Evolutionary conservation across 64 coral and sea anemone species (phyloP), one percentile per base, ranked within the genome.

Genomic region (Stichodactyla helianthus): DNA sequence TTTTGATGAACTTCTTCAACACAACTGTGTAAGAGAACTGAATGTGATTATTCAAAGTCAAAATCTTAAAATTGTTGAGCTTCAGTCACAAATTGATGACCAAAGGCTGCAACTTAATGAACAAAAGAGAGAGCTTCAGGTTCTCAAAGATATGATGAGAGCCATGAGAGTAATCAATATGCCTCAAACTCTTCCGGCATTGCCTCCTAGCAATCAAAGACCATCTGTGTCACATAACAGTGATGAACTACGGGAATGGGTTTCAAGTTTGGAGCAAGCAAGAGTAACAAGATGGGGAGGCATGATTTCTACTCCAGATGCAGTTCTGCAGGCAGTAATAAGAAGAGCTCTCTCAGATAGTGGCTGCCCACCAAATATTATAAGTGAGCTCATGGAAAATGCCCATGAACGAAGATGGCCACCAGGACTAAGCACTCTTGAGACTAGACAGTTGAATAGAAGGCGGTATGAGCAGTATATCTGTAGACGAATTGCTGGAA

Each of bases 351-450:
- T 97, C 9, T 86, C 95, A 20, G 95, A 97, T 15, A 97, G 91
- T 86, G 92, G 95, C 5, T 97, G 95, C 27, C 91, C 95, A 16
- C 61, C 95, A 79, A 79, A 85, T 67, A 91, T 97, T 78, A 86
- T 97, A 82, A 97, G 91, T 86, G 91, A 97, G 91, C 92, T 97
- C 0, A 97, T 97, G 95, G 95, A 97, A 62, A 93, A 97, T 91
- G 95, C 95, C 5, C 95, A 97, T 65, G 95, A 97, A 86, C 89
- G 95, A 7, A 93, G 89, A 51, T 97, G 95, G 95, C 95, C 95
- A 7, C 92, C 92, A 77, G 95, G 95, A 4, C 64, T 97, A 23
- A 97, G 89, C 54, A 97, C 95, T 60, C 92, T 97, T 78, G 95
- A 97, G 71, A 97, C 95, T 65, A 85, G 95, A 55, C 95, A 97